A percentile compares a stretch with the other conserved stretches of the same genome.
phyloP scores from a whole-genome alignment of 2,888 invertebrate genomes.

The Folsomia manolachei region DNA sequence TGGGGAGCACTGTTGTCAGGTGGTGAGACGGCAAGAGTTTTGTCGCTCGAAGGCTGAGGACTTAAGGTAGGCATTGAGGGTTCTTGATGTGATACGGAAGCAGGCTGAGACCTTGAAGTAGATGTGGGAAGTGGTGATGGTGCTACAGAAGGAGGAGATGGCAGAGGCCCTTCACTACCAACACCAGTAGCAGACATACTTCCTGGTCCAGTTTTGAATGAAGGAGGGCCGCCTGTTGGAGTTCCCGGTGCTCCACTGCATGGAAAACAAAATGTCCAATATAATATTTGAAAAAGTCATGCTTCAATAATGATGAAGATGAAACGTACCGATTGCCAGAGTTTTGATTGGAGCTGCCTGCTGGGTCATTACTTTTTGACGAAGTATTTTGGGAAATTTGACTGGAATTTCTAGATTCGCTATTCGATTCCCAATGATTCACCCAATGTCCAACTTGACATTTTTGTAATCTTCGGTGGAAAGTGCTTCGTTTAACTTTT shows the following conservation, averaged over 20 bases:
- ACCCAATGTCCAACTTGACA: slow-evolving; percentile 45
- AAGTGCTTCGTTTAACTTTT: slow-evolving; percentile 49
- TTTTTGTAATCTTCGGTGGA: slow-evolving; percentile 47
- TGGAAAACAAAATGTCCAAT: too few relatives aligned
- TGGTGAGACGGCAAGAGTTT: slow-evolving; percentile 52
- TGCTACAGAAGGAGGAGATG: slow-evolving; percentile 65
- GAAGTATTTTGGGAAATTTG: slow-evolving; percentile 32
- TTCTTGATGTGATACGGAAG: slow-evolving; percentile 52
- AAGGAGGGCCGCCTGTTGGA: slow-evolving; percentile 65
- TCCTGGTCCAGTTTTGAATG: slow-evolving; percentile 59
- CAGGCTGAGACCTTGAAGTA: slow-evolving; percentile 67
- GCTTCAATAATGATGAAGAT: not conserved
- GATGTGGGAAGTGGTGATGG: slow-evolving; percentile 70
- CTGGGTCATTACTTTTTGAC: slow-evolving; percentile 34
- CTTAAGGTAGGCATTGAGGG: slow-evolving; percentile 48
- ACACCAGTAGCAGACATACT: slow-evolving; percentile 28
- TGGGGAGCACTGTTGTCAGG: slow-evolving; percentile 55
- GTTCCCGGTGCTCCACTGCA: slow-evolving; percentile 55
- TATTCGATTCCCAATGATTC: slow-evolving; percentile 47
- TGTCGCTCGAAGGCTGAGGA: slow-evolving; percentile 55
- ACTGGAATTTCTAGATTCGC: slow-evolving; percentile 26
- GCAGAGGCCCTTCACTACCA: slow-evolving; percentile 56
- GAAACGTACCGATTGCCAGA: not conserved
- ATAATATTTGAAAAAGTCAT: not conserved
- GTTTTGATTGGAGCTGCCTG: not conserved